Percentiles rank a stretch among this genome's conserved stretches.
phyloP scores from a whole-genome alignment of 2,888 invertebrate genomes.

The Pollenia labialis region DNA sequence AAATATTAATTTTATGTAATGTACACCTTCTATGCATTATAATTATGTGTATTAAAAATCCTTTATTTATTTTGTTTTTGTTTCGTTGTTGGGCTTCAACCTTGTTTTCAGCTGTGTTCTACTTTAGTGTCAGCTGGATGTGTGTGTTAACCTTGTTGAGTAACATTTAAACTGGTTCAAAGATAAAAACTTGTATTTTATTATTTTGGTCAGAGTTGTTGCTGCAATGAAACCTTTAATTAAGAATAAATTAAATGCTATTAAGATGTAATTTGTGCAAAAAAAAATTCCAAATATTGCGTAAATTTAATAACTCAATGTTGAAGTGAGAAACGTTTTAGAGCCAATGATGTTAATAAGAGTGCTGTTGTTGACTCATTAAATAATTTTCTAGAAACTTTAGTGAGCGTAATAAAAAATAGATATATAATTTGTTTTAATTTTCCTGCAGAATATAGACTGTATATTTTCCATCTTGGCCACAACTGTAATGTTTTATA shows the following conservation, averaged over 20 bases:
- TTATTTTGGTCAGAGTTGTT: neutral
- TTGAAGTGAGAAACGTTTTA: slow-evolving; percentile 11
- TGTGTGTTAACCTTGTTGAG: slow-evolving; percentile 48
- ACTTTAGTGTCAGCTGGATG: slow-evolving; percentile 38
- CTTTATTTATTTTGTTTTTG: slow-evolving; percentile 37
- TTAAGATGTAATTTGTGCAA: slow-evolving; percentile 38
- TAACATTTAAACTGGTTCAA: slow-evolving; percentile 56
- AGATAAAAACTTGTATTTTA: slow-evolving; percentile 22
- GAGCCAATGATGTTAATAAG: neutral
- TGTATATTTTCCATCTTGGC: no score
- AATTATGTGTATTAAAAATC: slow-evolving; percentile 36
- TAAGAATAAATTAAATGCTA: slow-evolving; percentile 48
- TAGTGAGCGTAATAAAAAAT: no score
- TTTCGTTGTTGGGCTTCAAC: slow-evolving; percentile 40
- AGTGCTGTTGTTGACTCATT: no score
- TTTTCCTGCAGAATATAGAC: no score
- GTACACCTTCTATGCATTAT: neutral
- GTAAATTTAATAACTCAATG: slow-evolving; percentile 22
- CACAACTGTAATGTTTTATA: no score
- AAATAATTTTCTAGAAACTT: no score
- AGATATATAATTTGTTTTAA: no score
- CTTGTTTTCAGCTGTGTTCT: slow-evolving; percentile 47
- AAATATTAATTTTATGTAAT: slow-evolving; percentile 5
- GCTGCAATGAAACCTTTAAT: slow-evolving; percentile 50
- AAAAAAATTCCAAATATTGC: slow-evolving; percentile 18